phyloP scores from a whole-genome alignment of 2,888 invertebrate species.

The Yponomeuta sedellus region DNA sequence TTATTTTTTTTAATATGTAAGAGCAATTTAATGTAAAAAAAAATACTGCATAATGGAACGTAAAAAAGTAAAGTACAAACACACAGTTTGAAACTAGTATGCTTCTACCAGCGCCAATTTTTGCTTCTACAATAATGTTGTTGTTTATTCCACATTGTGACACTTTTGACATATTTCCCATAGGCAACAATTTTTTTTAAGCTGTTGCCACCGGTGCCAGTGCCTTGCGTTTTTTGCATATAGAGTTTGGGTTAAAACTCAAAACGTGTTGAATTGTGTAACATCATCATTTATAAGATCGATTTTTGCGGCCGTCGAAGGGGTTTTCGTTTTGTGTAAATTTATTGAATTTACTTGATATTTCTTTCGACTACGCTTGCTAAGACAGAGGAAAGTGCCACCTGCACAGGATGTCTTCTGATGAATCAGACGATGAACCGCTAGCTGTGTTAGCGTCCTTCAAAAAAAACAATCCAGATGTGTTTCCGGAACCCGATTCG shows the following conservation, averaged over 20 bases:
- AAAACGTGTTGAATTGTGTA: no score
- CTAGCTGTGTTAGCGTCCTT: slow-evolving; percentile 54
- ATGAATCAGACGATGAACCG: slow-evolving; percentile 69
- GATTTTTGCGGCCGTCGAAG: no score
- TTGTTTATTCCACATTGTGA: background rate
- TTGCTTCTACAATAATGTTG: background rate
- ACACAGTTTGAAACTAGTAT: background rate
- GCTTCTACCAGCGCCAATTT: no score
- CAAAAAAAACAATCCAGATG: slow-evolving; percentile 41
- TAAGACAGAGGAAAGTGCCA: background rate
- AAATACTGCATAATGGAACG: background rate
- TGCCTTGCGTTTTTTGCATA: no score
- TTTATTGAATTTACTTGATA: background rate
- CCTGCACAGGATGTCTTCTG: slow-evolving; percentile 36
- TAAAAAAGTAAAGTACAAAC: background rate
- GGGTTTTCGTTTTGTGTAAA: background rate
- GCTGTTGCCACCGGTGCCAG: no score
- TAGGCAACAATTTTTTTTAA: no score
- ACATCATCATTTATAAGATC: no score
- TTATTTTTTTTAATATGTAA: background rate
- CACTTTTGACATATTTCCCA: background rate
- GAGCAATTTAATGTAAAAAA: background rate
- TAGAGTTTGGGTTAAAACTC: no score
- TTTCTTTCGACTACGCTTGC: background rate
- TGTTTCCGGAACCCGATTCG: slow-evolving; percentile 24